Evolutionary conservation across 2,113 vertebrate genomes (phyloP).

Genomic region (Mustelus asterias): DNA sequence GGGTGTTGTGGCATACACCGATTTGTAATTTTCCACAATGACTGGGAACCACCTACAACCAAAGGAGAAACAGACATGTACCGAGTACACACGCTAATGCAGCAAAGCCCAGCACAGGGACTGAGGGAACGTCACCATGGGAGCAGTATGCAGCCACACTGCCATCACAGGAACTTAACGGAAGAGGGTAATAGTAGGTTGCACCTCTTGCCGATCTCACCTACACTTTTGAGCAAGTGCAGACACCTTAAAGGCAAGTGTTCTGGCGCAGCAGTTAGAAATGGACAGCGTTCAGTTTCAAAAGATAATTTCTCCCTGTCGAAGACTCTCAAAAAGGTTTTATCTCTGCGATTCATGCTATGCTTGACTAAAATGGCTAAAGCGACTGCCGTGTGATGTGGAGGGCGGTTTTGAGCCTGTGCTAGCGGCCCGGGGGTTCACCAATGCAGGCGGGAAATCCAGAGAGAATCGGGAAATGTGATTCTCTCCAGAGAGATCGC

Average conservation of each 20-base stretch:
- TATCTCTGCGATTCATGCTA: no score
- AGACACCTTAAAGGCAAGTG: not conserved
- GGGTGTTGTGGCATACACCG: not conserved
- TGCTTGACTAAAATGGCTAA: no score
- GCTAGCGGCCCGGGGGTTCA: no score
- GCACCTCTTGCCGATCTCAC: not conserved
- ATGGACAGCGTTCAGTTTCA: not conserved
- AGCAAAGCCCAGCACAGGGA: not conserved
- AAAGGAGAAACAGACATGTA: not conserved
- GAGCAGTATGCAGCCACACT: not conserved
- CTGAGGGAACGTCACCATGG: not conserved
- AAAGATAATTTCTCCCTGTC: no score
- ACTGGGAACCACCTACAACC: not conserved
- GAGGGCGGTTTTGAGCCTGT: no score
- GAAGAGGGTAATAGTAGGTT: not conserved
- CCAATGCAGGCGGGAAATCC: no score
- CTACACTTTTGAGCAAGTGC: not conserved
- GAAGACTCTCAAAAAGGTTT: not conserved
- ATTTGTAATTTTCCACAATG: not conserved
- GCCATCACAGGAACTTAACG: not conserved
- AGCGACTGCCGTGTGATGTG: no score
- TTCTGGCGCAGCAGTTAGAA: not conserved
- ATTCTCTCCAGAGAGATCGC: no score
- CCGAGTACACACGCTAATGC: not conserved
- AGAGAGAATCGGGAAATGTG: no score